Conservation (phyloP, 2,888 invertebrate genomes). For the Drosophila algonquin region DNA sequence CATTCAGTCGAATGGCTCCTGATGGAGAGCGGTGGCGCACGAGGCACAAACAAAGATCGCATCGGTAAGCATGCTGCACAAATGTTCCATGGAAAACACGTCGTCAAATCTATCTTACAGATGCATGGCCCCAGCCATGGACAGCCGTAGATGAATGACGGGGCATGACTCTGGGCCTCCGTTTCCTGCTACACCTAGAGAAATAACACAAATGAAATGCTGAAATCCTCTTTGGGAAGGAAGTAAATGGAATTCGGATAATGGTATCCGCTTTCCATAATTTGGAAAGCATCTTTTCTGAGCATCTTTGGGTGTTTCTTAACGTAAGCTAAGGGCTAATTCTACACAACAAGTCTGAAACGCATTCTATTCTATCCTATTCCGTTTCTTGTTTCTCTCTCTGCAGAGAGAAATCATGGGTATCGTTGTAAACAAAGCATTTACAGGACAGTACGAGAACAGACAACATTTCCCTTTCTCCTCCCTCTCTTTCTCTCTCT, state of each 20-base stretch:
- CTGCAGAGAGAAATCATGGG: conserved; percentile 45
- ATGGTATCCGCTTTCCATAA: too few species aligned
- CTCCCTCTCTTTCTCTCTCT: conserved; percentile 9
- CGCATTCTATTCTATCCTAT: too few species aligned
- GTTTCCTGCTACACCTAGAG: conserved; percentile 9
- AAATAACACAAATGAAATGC: neutral
- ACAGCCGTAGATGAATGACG: conserved; percentile 50
- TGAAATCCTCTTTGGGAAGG: too few species aligned
- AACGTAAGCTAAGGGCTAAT: too few species aligned
- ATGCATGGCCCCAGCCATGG: conserved; percentile 32
- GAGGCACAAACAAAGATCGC: conserved; percentile 78
- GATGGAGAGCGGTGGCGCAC: conserved; percentile 68
- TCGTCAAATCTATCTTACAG: conserved; percentile 64
- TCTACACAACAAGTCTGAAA: too few species aligned
- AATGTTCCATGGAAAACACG: conserved; percentile 70
- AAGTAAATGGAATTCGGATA: too few species aligned
- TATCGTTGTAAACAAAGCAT: conserved; percentile 68
- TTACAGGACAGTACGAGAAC: conserved; percentile 52
- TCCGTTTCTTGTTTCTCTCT: neutral
- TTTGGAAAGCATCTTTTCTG: too few species aligned
- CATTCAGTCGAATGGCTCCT: conserved; percentile 43
- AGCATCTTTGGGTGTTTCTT: too few species aligned
- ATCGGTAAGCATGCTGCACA: conserved; percentile 75
- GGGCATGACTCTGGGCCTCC: conserved; percentile 32
- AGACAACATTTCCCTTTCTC: conserved; percentile 39